Conservation (phyloP, 2,797 vertebrate species). For the Sciurus carolinensis region DNA sequence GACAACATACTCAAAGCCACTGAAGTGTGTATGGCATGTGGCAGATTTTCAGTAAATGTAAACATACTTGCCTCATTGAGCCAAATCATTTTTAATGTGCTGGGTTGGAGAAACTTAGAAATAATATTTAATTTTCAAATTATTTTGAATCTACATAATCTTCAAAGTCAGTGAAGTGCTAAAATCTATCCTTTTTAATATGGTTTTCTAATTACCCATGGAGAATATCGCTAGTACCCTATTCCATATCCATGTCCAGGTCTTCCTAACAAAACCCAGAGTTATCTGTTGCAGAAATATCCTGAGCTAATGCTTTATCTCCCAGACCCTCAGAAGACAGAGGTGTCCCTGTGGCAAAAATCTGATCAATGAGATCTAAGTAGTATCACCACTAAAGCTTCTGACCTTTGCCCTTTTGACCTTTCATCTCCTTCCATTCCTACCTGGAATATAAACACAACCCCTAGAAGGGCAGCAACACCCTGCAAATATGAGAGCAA, state of each 20-base stretch:
- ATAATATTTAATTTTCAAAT: conserved; percentile 12
- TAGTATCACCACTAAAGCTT: neutral
- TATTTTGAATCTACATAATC: neutral
- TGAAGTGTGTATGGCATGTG: neutral
- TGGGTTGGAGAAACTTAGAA: neutral
- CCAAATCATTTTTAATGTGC: neutral
- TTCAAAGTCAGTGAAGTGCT: neutral
- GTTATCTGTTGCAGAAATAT: neutral
- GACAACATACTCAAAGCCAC: neutral
- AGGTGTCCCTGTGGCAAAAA: neutral
- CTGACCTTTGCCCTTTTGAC: neutral
- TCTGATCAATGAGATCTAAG: neutral
- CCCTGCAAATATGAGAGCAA: neutral
- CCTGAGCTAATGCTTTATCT: neutral
- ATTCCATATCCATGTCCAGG: neutral
- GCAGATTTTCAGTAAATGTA: neutral
- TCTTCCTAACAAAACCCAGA: neutral
- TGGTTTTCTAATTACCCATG: neutral
- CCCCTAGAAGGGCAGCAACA: too few relatives aligned
- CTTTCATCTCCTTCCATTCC: neutral
- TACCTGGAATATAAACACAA: neutral
- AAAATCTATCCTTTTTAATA: neutral
- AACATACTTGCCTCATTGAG: neutral
- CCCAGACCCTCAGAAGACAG: neutral
- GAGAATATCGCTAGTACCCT: neutral